phyloP scores from a whole-genome alignment of 2,113 vertebrate genomes.

The Orientallactaga bullata region DNA sequence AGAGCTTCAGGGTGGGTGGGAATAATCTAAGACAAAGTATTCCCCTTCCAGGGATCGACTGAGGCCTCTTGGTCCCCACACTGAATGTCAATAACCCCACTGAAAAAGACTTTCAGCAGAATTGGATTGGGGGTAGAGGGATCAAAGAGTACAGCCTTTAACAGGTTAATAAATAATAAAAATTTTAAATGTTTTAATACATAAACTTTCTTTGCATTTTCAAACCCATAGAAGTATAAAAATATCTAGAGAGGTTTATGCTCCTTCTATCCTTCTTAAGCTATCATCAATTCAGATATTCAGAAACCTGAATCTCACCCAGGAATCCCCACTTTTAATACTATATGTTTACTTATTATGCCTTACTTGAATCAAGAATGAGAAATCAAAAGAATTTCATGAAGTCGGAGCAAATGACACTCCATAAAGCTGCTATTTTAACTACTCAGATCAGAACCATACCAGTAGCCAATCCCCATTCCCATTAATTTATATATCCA shows the following conservation, averaged over 20 bases:
- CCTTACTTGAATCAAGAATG: background rate
- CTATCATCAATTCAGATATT: conserved; percentile 13
- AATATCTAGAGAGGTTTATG: background rate
- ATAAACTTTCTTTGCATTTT: background rate
- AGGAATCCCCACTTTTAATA: background rate
- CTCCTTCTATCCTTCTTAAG: too few species aligned
- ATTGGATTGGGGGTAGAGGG: too few species aligned
- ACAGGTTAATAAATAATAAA: too few species aligned
- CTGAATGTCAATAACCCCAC: too few species aligned
- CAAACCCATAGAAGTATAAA: background rate
- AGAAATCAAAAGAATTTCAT: conserved; percentile 22
- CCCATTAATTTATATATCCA: background rate
- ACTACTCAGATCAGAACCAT: conserved; percentile 39
- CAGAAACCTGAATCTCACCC: background rate
- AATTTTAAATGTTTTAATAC: background rate
- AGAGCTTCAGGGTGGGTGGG: too few species aligned
- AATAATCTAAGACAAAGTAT: too few species aligned
- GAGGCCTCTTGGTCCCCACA: too few species aligned
- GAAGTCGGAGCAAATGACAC: background rate
- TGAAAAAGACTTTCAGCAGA: too few species aligned
- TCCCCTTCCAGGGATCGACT: too few species aligned
- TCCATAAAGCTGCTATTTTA: conserved; percentile 10
- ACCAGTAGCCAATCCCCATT: background rate
- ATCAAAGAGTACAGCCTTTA: too few species aligned
- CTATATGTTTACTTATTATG: background rate